A percentile compares a stretch with the other conserved stretches of the same genome.
phyloP scores from a whole-genome alignment of 2,113 vertebrate species.

The Paratilapia polleni region DNA sequence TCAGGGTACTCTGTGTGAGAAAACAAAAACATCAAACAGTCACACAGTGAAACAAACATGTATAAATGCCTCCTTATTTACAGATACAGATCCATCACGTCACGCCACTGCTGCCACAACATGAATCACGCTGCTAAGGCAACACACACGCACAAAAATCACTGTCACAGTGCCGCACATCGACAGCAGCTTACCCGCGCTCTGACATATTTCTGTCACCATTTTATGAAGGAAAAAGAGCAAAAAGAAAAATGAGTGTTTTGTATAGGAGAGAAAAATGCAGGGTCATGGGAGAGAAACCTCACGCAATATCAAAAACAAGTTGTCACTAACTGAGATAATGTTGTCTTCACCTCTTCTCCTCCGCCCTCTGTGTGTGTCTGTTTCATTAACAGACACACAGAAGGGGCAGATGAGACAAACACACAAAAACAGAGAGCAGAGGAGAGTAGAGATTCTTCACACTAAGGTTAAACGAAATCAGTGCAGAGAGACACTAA shows the following conservation, averaged over 20 bases:
- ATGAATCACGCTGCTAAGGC: conserved; percentile 7
- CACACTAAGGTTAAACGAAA: too few relatives aligned
- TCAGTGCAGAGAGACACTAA: too few relatives aligned
- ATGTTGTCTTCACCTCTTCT: neutral
- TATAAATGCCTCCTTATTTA: neutral
- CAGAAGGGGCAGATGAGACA: too few relatives aligned
- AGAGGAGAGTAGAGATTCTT: too few relatives aligned
- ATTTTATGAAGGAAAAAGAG: conserved; percentile 58
- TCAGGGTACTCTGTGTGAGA: conserved; percentile 81
- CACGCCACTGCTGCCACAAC: conserved; percentile 27
- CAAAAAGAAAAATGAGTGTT: too few relatives aligned
- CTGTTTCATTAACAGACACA: neutral
- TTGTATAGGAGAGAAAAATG: too few relatives aligned
- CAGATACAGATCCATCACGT: neutral
- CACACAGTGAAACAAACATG: neutral
- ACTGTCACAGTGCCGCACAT: neutral
- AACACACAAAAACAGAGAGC: too few relatives aligned
- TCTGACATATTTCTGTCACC: conserved; percentile 88
- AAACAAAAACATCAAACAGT: conserved; percentile 1
- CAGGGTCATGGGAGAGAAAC: too few relatives aligned
- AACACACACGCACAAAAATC: conserved; percentile 15
- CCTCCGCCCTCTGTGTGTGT: neutral
- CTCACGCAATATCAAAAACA: too few relatives aligned
- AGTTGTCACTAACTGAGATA: neutral
- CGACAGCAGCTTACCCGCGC: conserved; percentile 82